Base-by-base conservation (phyloP, 2,888 invertebrate genomes). In the Cyclophora punctaria region DNA sequence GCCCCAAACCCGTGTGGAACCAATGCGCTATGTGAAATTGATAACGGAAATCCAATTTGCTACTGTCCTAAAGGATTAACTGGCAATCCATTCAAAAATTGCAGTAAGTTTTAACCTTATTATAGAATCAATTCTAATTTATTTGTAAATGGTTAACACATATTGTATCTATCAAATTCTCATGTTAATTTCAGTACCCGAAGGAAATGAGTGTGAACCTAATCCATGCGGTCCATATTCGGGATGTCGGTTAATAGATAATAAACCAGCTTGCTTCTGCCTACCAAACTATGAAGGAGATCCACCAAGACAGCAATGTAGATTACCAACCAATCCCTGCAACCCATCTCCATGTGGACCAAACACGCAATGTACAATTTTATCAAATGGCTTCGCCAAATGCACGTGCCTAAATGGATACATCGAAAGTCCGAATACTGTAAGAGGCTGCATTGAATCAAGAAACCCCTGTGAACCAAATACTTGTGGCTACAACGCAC, bases 1-100 rank as follows among this genome's bases (percentile, higher is more conserved):
- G 88, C 91, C 56, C 95, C 95, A 34, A 96, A 94, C 79, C 96
- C 96, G n/a, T 96, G 96, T 67, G 96, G 96, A n/a, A 80, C 90
- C 2, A 94, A 94, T 68, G 96, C 97, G 2, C 81, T 94, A 57
- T 97, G 97, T 73, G 95, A 96, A 83, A 90, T 93, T 47, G 95
- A 96, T 65, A 92, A 93, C 65, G 96, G 95, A 48, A 94, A 93
- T 75, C 96, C 96, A 2, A 94, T 96, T 60, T 97, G 97, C 71
- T 95, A 91, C 84, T 97, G 97, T 71, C 96, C 96, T 0, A 95
- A 94, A 78, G 96, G 96, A 56, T 87, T 95, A 57, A 96, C 96
- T 3, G 97, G 97, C 78, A 96, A 97, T 90, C 97, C 97, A 44
- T 96, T 96, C 75, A 92, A 93, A 73, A 94, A 92, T 82, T 96